These are phyloP conservation scores for Tapera naevia DNA, from an alignment of 2,797 vertebrate species.

Conservation along the genomic window DNA sequence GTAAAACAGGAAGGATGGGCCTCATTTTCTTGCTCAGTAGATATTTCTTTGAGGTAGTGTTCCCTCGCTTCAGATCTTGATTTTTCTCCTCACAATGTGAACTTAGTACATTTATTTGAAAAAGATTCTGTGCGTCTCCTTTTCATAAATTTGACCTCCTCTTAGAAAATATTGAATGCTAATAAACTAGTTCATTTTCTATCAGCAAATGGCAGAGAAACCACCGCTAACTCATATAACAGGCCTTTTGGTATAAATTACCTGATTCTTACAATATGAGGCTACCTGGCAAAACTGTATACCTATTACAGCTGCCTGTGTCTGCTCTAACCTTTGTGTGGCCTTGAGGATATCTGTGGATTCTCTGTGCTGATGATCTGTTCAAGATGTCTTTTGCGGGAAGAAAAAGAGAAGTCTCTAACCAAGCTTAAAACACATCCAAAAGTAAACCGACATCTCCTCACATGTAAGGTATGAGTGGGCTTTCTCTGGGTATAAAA, in stretches of 20 bases:
- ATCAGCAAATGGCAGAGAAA: background rate
- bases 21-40: background rate
- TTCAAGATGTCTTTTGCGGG: background rate
- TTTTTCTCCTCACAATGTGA: background rate
- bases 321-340: background rate
- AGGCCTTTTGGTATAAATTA: background rate
- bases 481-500: background rate
- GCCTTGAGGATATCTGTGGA: background rate
- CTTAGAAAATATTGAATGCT: background rate
- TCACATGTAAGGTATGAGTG: background rate
- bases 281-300: background rate
- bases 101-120: background rate
- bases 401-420: background rate
- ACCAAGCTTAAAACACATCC: background rate
- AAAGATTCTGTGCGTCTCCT: background rate
- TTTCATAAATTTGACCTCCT: background rate
- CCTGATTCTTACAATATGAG: background rate
- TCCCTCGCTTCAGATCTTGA: background rate
- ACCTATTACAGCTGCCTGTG: background rate
- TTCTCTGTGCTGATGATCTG: background rate
- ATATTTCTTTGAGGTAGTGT: background rate
- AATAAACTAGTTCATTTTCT: background rate
- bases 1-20: background rate
- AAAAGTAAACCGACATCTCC: background rate
- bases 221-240: background rate